These are phyloP conservation scores for Sebastes iracundus DNA, from an alignment of 2,797 vertebrate genomes.

Conservation along the genomic window DNA sequence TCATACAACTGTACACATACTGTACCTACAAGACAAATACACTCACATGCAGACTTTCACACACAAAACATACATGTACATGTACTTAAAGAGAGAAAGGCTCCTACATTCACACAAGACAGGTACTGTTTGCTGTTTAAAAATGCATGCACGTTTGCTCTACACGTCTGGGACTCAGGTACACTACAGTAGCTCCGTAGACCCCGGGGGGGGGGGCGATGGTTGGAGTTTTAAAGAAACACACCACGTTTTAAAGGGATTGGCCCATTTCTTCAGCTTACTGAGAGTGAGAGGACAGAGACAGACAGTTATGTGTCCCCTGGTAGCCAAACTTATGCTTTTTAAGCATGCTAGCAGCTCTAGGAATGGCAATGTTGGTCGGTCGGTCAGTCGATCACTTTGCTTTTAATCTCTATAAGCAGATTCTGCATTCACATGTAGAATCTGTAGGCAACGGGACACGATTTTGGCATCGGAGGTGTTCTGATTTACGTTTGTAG, in stretches of 20 bases:
- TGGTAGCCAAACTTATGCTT: not conserved
- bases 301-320: not conserved
- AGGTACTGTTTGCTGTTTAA: not conserved
- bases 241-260: not conserved
- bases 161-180: conserved; percentile 2
- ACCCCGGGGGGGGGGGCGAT: not conserved
- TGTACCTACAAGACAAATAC: not conserved
- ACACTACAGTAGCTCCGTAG: not conserved
- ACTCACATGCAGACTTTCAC: not conserved
- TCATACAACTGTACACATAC: not conserved
- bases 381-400: not conserved
- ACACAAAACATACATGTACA: not conserved
- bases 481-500: no score
- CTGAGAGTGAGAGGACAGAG: not conserved
- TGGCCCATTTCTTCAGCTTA: not conserved
- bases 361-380: not conserved
- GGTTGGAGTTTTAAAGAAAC: conserved; percentile 2
- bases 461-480: no score
- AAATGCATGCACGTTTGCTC: not conserved
- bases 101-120: not conserved
- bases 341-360: not conserved
- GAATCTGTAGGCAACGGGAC: no score
- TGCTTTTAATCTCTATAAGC: not conserved
- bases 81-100: not conserved
- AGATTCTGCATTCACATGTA: no score